Base-by-base conservation (phyloP, 1,140 invertebrate species). In the Bombus confusus region DNA sequence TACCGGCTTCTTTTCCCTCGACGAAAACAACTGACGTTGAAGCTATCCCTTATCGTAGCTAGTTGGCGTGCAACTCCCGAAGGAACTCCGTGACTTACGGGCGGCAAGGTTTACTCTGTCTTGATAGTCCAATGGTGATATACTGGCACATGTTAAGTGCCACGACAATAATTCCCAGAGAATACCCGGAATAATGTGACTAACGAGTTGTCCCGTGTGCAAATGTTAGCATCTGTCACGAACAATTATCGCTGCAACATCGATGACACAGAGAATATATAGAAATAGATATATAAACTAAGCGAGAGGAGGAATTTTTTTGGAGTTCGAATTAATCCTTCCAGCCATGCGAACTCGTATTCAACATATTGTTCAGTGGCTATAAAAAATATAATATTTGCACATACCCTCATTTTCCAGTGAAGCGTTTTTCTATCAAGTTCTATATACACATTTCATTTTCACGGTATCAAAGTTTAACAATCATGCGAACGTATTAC, bases 101-200 rank as follows among this genome's bases (percentile, higher is more conserved):
- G 2, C 41, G 28, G 37, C 62, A 25, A 47, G 43, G 10, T 85
- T 69, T 73, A 62, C 66, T 80, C 52, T 10, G 78, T 86, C 80
- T 86, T 86, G 85, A 86, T 83, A 43, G 73, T 25, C 52, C 64
- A 31, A 39, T 62, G n/a, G 66, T 83, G 85, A 86, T 86, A 77
- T 64, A 83, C 71, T 41, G 62, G 57, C 12, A 43, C 71, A 75
- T 74, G 71, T 74, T 85, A 81, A 85, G 71, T 59, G 78, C 57
- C 62, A n/a, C 12, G 71, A 75, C 62, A 47, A 81, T 85, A 83
- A 83, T 76, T 83, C 66, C 74, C 37, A 22, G 47, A n/a, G 74
- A 69, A 69, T n/a, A 34, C 12, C 37, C 28, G 22, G 74, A 57
- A 71, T 78, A 78, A 83, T 41, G 64, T 39, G 64, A 43, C 28